Evolutionary conservation across 2,113 vertebrate genomes (phyloP).

Genomic region (Thalassarche chlororhynchos): DNA sequence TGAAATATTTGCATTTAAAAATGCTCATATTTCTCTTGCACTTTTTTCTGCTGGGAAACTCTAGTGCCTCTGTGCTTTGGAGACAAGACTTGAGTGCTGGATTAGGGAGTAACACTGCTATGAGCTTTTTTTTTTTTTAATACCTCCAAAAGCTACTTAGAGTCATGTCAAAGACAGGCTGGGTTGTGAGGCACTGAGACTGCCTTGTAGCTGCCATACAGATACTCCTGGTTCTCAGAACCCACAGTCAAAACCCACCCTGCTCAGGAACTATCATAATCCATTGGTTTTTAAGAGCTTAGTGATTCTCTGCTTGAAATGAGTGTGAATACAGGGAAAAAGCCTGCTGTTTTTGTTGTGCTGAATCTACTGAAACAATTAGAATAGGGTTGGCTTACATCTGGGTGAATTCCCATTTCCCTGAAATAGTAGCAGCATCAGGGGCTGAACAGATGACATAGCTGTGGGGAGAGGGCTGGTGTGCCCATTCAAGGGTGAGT

Average conservation of each 20-base stretch:
- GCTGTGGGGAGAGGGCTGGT: not conserved
- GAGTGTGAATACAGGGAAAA: not conserved
- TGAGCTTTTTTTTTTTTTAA: not conserved
- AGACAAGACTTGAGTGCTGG: not conserved
- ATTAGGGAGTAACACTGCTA: not conserved
- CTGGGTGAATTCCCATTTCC: not conserved
- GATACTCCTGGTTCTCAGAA: not conserved
- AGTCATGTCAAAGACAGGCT: not conserved
- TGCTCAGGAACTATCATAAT: not conserved
- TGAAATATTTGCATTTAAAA: not conserved
- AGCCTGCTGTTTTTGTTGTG: not conserved
- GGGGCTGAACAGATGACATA: not conserved
- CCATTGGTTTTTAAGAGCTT: not conserved
- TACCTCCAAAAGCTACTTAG: not conserved
- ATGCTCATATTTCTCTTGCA: not conserved
- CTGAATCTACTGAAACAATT: not conserved
- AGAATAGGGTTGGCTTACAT: not conserved
- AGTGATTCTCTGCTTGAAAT: not conserved
- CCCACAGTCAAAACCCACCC: not conserved
- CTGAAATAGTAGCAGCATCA: not conserved
- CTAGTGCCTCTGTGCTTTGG: not conserved
- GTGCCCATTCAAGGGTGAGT: not conserved
- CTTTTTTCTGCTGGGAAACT: not conserved
- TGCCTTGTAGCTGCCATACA: not conserved
- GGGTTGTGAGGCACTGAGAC: not conserved